A percentile compares a stretch with the other conserved stretches of the same genome.
Evolutionary conservation across 2,888 invertebrate genomes (phyloP).

Genomic region (Macrosiphum euphorbiae): DNA sequence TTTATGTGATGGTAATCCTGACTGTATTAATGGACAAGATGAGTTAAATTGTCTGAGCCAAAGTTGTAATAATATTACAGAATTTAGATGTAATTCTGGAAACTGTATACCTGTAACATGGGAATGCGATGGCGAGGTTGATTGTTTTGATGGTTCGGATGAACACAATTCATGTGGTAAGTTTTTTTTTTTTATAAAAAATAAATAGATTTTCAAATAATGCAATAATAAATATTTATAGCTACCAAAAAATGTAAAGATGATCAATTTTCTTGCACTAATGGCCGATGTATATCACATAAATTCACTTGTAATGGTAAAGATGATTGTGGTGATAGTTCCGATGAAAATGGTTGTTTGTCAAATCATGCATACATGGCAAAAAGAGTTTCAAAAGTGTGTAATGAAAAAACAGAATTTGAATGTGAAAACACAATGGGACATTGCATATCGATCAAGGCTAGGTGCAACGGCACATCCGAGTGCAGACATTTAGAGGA

Average conservation of each 20-base stretch:
- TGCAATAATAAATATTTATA: neutral
- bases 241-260: conserved; percentile 63
- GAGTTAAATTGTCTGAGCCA: conserved; percentile 68
- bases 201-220: neutral
- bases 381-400: conserved; percentile 52
- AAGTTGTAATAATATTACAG: conserved; percentile 52
- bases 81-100: conserved; percentile 69
- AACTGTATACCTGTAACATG: conserved; percentile 71
- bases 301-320: conserved; percentile 70
- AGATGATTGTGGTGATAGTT: conserved; percentile 69
- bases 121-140: conserved; percentile 71
- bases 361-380: conserved; percentile 37
- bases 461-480: conserved; percentile 76
- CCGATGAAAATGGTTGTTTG: conserved; percentile 64
- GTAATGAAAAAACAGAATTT: conserved; percentile 67
- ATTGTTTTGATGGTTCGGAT: conserved; percentile 70
- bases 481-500: conserved; percentile 84
- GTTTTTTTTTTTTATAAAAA: conserved; percentile 21
- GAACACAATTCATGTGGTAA: conserved; percentile 72
- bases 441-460: conserved; percentile 68
- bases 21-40: conserved; percentile 75
- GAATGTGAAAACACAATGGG: conserved; percentile 68
- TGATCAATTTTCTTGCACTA: conserved; percentile 71
- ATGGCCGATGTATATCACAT: conserved; percentile 75
- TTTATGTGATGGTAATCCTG: conserved; percentile 75